Evolutionary conservation across 2,888 invertebrate genomes (phyloP).

Genomic region (Sminthurinus aureus): DNA sequence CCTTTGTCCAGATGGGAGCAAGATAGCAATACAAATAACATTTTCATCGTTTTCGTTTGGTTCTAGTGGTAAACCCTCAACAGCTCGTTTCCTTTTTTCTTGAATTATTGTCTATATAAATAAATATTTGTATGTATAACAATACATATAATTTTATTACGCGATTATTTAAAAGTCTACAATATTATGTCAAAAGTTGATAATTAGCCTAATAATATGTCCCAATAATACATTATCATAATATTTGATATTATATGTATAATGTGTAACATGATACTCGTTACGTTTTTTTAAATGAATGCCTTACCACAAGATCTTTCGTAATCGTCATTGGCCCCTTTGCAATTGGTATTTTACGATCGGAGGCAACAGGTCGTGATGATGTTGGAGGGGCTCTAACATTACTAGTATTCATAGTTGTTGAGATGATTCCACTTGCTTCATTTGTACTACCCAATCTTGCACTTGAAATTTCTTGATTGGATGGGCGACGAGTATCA

Average conservation of each 20-base stretch:
- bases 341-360: not conserved
- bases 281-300: too few species aligned
- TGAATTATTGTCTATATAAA: not conserved
- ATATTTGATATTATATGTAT: too few species aligned
- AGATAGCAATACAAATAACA: slow-evolving; percentile 9
- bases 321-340: not conserved
- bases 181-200: too few species aligned
- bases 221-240: too few species aligned
- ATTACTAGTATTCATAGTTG: too few species aligned
- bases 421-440: too few species aligned
- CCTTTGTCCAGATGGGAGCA: slow-evolving; percentile 1
- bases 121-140: too few species aligned
- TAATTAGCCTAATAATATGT: too few species aligned
- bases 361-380: not conserved
- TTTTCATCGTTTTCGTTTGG: not conserved
- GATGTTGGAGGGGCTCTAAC: not conserved
- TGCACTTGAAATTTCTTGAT: not conserved
- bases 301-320: not conserved
- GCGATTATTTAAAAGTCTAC: too few species aligned
- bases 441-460: not conserved
- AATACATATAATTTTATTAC: too few species aligned
- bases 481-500: too few species aligned
- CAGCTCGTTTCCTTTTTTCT: not conserved
- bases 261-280: too few species aligned
- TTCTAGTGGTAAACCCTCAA: not conserved